Evolutionary conservation across 2,888 invertebrate genomes (phyloP), one percentile per base, ranked within the genome.

Genomic region (Buathra laborator): DNA sequence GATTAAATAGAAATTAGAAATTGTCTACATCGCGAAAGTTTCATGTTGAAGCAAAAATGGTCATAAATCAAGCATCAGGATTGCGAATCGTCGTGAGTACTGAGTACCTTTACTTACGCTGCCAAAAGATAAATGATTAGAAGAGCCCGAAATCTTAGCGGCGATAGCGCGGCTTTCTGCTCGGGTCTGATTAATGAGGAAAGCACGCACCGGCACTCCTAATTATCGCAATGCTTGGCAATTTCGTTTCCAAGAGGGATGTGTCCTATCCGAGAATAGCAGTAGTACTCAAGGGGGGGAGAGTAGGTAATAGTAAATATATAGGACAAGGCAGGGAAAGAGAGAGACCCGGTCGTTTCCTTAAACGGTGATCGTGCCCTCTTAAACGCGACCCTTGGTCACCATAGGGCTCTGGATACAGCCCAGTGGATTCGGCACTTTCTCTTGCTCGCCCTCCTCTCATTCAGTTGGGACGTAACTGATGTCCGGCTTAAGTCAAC

Each of bases 401-500:
- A 86, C 86, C 62, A 51, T 67, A 59, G 62, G 76, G 24, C 68
- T 32, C 29, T 68, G 46, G 79, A 80, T 37, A 82, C 72, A 78
- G 62, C 71, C 70, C 74, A 75, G 59, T 79, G 71, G 56, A 81
- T 85, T 78, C 75, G 74, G 74, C 74, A 78, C 78, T 78, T 84
- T 81, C 81, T 76, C 71, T 85, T 76, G 46, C 72, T 59, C 81
- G 75, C 64, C 67, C 46, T 67, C 37, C 59, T 53, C 68, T 56
- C 43, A 19, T 14, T 51, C 70, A 29, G 9, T 51, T 53, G 81
- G 67, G 86, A 85, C 83, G 87, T 87, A 89, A 90, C 89, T 90
- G 87, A 90, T 92, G 92, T 92, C 92, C 92, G 89, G 90, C 92
- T 90, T 91, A 92, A 92, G 90, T 90, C 87, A 85, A 88, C 87